These are phyloP conservation scores for Otocyon megalotis DNA, from an alignment of 2,113 vertebrate genomes.

Conservation along the genomic window DNA sequence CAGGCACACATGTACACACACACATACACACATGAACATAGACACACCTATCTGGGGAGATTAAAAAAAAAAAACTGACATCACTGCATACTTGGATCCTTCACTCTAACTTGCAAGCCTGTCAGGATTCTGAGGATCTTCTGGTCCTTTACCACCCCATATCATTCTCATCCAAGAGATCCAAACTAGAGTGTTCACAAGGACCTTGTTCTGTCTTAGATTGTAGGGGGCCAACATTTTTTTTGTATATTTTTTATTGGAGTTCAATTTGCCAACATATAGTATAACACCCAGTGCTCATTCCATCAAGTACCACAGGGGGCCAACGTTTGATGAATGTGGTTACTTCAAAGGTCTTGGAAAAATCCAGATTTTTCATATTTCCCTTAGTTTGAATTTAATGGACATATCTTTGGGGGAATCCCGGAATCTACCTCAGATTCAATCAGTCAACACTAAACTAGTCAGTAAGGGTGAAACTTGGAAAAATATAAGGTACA, in stretches of 20 bases:
- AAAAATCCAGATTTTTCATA: neutral
- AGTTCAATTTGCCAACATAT: too few relatives aligned
- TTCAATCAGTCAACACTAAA: neutral
- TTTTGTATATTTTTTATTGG: too few relatives aligned
- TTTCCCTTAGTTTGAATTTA: slow-evolving; percentile 34
- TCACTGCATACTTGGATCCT: neutral
- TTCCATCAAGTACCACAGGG: too few relatives aligned
- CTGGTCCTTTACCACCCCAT: neutral
- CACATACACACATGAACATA: neutral
- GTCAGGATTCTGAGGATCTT: neutral
- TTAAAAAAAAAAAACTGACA: neutral
- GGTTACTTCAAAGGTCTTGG: neutral
- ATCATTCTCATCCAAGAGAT: neutral
- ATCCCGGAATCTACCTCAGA: neutral
- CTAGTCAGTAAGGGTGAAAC: neutral
- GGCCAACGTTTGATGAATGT: neutral
- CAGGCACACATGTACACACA: too few relatives aligned
- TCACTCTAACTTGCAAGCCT: neutral
- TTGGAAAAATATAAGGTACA: neutral
- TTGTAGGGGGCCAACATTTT: neutral
- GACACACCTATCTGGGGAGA: neutral
- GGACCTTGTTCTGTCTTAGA: neutral
- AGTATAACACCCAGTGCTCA: too few relatives aligned
- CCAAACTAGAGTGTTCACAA: neutral
- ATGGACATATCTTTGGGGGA: neutral